Percentiles rank a stretch among this genome's conserved stretches.
These are phyloP conservation scores for Hiodon alosoides DNA, from an alignment of 2,113 vertebrate genomes.

Conservation along the genomic window DNA sequence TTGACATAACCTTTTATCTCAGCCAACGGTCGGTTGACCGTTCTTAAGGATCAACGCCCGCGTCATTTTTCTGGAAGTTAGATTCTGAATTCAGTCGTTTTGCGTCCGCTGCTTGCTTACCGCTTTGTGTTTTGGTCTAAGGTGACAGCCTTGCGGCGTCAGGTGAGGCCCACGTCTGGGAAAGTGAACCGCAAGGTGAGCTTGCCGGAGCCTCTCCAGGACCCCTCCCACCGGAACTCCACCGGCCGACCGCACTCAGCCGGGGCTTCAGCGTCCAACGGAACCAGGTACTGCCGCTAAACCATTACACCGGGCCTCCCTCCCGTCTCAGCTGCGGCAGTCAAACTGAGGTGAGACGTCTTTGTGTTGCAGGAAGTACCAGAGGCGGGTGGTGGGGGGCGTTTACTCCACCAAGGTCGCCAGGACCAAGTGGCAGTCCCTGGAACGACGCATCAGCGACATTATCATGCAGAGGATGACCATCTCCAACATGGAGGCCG, in stretches of 20 bases:
- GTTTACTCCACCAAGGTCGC: conserved; percentile 79
- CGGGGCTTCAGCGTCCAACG: conserved; percentile 62
- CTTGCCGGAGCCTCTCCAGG: conserved; percentile 68
- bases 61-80: too few species aligned
- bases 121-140: conserved; percentile 36
- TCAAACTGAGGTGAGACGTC: conserved; percentile 12
- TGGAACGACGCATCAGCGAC: conserved; percentile 86
- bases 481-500: conserved; percentile 95
- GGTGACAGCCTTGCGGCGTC: conserved; percentile 87
- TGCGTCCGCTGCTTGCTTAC: not conserved
- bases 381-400: conserved; percentile 65
- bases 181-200: conserved; percentile 76
- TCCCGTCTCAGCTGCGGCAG: not conserved
- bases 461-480: conserved; percentile 97
- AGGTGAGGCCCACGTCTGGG: conserved; percentile 85
- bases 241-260: conserved; percentile 72
- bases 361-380: conserved; percentile 64
- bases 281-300: conserved; percentile 63
- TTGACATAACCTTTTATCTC: not conserved
- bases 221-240: conserved; percentile 64
- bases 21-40: not conserved
- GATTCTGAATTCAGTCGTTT: too few species aligned
- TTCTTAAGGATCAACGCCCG: too few species aligned
- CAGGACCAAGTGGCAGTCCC: conserved; percentile 87
- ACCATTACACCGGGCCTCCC: not conserved